Percentiles rank a stretch among this genome's conserved stretches.
Evolutionary conservation across 2,797 vertebrate species (phyloP).

Genomic region (Micropoecilia bifurca): DNA sequence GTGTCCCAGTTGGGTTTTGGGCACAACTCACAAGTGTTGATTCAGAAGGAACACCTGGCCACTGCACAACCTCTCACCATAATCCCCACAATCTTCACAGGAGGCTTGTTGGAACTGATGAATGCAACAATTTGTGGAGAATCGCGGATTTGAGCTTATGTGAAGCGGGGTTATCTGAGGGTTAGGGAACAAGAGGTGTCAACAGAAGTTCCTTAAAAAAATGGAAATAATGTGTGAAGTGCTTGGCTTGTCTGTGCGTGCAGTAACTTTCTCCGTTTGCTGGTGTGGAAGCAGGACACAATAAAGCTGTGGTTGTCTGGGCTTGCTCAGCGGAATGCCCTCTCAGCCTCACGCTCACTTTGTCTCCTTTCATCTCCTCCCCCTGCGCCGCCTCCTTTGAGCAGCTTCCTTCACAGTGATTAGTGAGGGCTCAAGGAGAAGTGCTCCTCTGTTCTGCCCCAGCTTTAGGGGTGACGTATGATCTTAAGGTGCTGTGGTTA

Average conservation of each 20-base stretch:
- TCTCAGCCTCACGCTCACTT: conserved; percentile 68
- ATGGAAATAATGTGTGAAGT: conserved; percentile 58
- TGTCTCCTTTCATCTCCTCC: conserved; percentile 67
- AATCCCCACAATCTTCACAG: conserved; percentile 1
- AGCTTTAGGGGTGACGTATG: conserved; percentile 54
- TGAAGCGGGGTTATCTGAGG: conserved; percentile 34
- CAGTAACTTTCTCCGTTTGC: conserved; percentile 62
- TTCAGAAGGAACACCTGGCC: conserved; percentile 26
- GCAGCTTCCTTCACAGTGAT: conserved; percentile 70
- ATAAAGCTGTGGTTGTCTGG: conserved; percentile 73
- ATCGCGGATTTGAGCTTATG: conserved; percentile 31
- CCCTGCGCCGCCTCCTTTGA: conserved; percentile 46
- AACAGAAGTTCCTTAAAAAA: conserved; percentile 44
- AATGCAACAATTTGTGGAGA: conserved; percentile 22
- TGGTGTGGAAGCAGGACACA: conserved; percentile 56
- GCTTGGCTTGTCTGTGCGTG: conserved; percentile 62
- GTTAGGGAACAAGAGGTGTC: conserved; percentile 56
- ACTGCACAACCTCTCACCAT: not conserved
- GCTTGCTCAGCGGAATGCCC: conserved; percentile 78
- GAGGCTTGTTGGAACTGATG: conserved; percentile 12
- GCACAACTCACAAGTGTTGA: not conserved
- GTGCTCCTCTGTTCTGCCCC: conserved; percentile 53
- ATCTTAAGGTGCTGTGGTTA: conserved; percentile 46
- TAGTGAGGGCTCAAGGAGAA: conserved; percentile 69
- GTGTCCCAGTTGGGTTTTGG: not conserved